These are phyloP conservation scores for Columba janthina DNA, from an alignment of 2,113 vertebrate species.

Conservation along the genomic window DNA sequence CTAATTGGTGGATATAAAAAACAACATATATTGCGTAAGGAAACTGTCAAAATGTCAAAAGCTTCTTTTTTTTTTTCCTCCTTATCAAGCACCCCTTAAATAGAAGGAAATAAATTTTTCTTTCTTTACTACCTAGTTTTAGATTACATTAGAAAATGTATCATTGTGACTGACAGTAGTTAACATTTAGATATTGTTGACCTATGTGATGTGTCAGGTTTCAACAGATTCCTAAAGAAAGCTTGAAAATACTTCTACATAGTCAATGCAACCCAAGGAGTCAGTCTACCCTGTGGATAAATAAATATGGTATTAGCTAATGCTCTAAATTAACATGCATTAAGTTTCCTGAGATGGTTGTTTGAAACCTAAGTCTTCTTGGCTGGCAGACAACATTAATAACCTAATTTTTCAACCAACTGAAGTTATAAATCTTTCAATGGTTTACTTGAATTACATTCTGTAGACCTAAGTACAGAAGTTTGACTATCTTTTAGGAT, in stretches of 20 bases:
- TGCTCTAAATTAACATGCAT: constrained; percentile 59
- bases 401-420: constrained; percentile 15
- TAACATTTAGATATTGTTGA: constrained; percentile 60
- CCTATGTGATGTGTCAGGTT: constrained; percentile 40
- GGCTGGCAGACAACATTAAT: constrained; percentile 17
- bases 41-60: neutral
- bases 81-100: neutral
- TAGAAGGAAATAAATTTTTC: neutral
- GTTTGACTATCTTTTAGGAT: neutral
- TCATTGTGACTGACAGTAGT: constrained; percentile 45
- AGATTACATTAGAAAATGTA: constrained; percentile 22
- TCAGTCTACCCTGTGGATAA: constrained; percentile 32
- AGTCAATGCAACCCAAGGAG: constrained; percentile 47
- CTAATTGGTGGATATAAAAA: neutral
- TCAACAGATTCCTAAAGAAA: constrained; percentile 45
- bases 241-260: constrained; percentile 33
- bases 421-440: neutral
- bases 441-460: neutral
- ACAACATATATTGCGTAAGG: neutral
- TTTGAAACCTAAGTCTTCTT: constrained; percentile 21
- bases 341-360: constrained; percentile 1
- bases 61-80: neutral
- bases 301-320: constrained; percentile 63
- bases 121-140: neutral
- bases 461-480: neutral